Percentiles rank a stretch among this genome's conserved stretches.
Evolutionary conservation across 2,113 vertebrate genomes (phyloP).

Genomic region (Argyrosomus japonicus): DNA sequence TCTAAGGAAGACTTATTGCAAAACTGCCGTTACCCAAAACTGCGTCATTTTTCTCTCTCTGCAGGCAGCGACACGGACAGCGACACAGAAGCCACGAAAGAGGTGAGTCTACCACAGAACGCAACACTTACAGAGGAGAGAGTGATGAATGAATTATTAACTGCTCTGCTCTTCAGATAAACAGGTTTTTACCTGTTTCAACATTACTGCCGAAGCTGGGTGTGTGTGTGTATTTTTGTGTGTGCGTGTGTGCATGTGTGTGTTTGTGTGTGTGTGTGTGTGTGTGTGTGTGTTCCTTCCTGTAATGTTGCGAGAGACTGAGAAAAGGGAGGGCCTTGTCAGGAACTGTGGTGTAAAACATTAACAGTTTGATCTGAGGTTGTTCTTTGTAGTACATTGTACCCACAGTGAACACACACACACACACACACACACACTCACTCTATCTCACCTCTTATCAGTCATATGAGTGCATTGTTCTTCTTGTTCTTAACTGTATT

Average conservation of each 20-base stretch:
- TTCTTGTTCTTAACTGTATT: not conserved
- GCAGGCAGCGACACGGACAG: conserved; percentile 97
- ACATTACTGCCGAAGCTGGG: conserved; percentile 13
- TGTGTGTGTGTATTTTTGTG: conserved; percentile 16
- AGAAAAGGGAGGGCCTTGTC: conserved; percentile 63
- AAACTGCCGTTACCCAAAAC: not conserved
- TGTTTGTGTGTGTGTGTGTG: conserved; percentile 19
- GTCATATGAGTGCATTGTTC: not conserved
- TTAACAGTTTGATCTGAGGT: conserved; percentile 58
- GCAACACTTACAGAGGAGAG: not conserved
- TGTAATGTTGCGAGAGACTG: conserved; percentile 62
- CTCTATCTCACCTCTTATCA: not conserved
- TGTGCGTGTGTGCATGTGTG: not conserved
- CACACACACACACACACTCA: not conserved
- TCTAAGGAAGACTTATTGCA: not conserved
- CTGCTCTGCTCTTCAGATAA: conserved; percentile 22
- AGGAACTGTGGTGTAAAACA: conserved; percentile 70
- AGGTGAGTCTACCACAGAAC: conserved; percentile 82
- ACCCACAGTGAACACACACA: conserved; percentile 3
- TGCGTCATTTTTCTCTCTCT: conserved; percentile 66
- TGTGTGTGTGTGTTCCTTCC: conserved; percentile 45
- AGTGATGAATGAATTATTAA: conserved; percentile 56
- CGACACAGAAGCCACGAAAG: conserved; percentile 88
- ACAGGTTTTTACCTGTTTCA: conserved; percentile 68
- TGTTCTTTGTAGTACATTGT: conserved; percentile 43